Evolutionary conservation across 2,888 invertebrate genomes (phyloP).

Genomic region (Electrophaes corylata): DNA sequence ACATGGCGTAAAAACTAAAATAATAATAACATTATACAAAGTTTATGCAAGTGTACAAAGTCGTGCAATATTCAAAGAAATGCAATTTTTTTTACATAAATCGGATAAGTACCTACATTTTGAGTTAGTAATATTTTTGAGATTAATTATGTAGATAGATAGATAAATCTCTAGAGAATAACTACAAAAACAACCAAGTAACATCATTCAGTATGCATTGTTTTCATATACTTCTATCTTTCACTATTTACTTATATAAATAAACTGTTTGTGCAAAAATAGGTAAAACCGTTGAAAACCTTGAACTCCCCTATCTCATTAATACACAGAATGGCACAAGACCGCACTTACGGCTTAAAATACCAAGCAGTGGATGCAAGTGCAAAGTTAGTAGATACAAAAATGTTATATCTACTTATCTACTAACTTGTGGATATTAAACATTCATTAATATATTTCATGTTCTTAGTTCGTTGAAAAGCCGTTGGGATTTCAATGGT

Average conservation of each 20-base stretch:
- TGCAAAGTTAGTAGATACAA: too few species aligned
- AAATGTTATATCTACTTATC: too few species aligned
- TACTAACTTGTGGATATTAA: too few species aligned
- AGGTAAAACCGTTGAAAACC: too few species aligned
- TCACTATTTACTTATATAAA: too few species aligned
- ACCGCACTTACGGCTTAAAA: too few species aligned
- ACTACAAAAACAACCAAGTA: not conserved
- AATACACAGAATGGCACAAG: too few species aligned
- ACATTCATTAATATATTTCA: not conserved
- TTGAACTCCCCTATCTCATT: too few species aligned
- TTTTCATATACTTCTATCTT: too few species aligned
- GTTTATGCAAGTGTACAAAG: constrained; percentile 4
- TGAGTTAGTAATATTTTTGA: not conserved
- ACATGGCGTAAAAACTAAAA: constrained; percentile 9
- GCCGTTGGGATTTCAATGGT: not conserved
- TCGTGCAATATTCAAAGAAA: constrained; percentile 9
- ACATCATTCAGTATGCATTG: too few species aligned
- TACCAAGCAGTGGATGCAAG: too few species aligned
- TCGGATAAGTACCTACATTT: not conserved
- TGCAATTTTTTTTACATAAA: constrained; percentile 3
- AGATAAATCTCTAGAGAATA: not conserved
- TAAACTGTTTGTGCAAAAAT: too few species aligned
- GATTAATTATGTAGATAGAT: not conserved
- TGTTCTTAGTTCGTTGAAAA: not conserved
- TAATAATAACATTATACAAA: constrained; percentile 9